phyloP scores from a whole-genome alignment of 2,797 vertebrate genomes.

The Etheostoma perlongum region DNA sequence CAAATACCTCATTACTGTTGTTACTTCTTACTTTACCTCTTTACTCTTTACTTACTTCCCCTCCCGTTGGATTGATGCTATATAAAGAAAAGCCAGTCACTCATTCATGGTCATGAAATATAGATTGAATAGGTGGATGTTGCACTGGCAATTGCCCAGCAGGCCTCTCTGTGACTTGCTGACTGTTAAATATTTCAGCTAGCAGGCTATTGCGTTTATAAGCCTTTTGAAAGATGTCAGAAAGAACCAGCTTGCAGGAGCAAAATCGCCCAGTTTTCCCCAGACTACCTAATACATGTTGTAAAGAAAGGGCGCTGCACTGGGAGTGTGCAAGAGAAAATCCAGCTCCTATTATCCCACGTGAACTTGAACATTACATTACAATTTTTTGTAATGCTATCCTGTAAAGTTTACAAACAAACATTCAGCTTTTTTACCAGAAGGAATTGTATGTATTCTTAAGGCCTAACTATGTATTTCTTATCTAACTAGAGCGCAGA shows the following conservation, averaged over 20 bases:
- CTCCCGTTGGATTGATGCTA: slow-evolving; percentile 35
- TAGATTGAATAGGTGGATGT: slow-evolving; percentile 65
- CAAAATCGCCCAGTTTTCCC: slow-evolving; percentile 2
- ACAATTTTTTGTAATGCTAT: neutral
- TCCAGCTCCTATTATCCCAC: slow-evolving; percentile 8
- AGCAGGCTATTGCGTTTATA: slow-evolving; percentile 59
- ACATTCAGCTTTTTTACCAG: neutral
- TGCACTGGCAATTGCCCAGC: slow-evolving; percentile 55
- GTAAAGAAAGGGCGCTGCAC: neutral
- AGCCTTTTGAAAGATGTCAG: slow-evolving; percentile 46
- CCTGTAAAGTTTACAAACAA: neutral
- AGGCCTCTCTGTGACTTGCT: slow-evolving; percentile 55
- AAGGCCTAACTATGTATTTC: neutral
- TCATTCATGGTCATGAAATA: slow-evolving; percentile 77
- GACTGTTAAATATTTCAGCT: slow-evolving; percentile 73
- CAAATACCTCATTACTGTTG: slow-evolving; percentile 11
- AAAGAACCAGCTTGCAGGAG: slow-evolving; percentile 20
- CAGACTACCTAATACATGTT: slow-evolving; percentile 1
- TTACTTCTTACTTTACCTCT: slow-evolving; percentile 26
- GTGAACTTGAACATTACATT: neutral
- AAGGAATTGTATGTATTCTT: neutral
- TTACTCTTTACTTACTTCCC: neutral
- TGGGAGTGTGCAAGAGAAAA: neutral
- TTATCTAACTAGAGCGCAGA: neutral
- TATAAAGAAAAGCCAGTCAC: slow-evolving; percentile 61